A percentile compares a stretch with the other conserved stretches of the same genome.
Evolutionary conservation across 2,113 vertebrate species (phyloP).

Genomic region (Penelope pileata): DNA sequence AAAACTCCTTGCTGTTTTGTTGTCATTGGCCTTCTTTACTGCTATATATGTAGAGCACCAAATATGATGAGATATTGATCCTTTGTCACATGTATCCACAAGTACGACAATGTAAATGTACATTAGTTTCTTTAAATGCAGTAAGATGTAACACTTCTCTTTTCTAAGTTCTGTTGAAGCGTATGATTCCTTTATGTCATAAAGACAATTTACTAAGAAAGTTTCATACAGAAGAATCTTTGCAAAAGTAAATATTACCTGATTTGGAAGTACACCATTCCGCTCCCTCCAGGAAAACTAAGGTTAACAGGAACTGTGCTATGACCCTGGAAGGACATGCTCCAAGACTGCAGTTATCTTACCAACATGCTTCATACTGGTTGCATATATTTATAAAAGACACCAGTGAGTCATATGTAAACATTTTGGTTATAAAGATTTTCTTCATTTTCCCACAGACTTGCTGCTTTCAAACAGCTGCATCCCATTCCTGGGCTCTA

Average conservation of each 20-base stretch:
- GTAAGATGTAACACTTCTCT: background rate
- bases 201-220: background rate
- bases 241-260: background rate
- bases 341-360: background rate
- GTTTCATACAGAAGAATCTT: background rate
- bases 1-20: background rate
- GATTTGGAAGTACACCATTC: background rate
- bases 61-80: background rate
- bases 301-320: background rate
- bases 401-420: slow-evolving; percentile 37
- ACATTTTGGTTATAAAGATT: slow-evolving; percentile 60
- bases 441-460: slow-evolving; percentile 79
- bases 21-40: background rate
- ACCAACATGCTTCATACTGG: background rate
- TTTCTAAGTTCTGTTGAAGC: background rate
- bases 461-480: slow-evolving; percentile 90
- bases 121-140: background rate
- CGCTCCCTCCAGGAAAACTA: accelerated
- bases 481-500: slow-evolving; percentile 86
- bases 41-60: background rate
- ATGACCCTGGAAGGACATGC: background rate
- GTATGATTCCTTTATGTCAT: background rate
- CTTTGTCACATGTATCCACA: background rate
- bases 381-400: slow-evolving; percentile 55
- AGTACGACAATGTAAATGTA: background rate